Percentiles rank a stretch among this genome's conserved stretches.
These are phyloP conservation scores for Limnephilus rhombicus DNA, from an alignment of 2,888 invertebrate genomes.

Conservation along the genomic window DNA sequence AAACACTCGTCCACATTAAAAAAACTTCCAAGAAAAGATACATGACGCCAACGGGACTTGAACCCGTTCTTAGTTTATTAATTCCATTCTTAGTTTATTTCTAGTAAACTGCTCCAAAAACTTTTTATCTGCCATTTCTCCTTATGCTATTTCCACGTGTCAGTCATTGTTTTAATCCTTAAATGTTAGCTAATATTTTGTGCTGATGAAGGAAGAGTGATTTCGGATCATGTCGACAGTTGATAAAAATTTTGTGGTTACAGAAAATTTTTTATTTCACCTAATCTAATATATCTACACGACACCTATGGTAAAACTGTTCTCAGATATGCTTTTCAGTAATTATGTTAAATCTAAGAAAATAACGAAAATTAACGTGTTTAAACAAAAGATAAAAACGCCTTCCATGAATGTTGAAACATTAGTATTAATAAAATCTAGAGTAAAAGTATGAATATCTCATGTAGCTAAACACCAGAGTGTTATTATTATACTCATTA, in stretches of 20 bases:
- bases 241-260: too few species aligned
- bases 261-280: background rate
- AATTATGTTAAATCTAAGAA: background rate
- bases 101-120: background rate
- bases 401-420: background rate
- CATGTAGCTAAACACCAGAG: background rate
- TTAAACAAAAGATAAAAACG: background rate
- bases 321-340: background rate
- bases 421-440: background rate
- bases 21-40: too few species aligned
- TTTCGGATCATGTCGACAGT: background rate
- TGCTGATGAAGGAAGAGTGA: background rate
- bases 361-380: background rate
- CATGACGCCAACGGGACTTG: too few species aligned
- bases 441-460: background rate
- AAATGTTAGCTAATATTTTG: background rate
- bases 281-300: too few species aligned
- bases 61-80: too few species aligned
- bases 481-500: background rate
- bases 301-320: background rate
- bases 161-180: too few species aligned
- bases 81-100: background rate
- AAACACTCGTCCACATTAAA: too few species aligned
- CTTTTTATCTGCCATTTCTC: background rate
- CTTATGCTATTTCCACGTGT: background rate